Base-by-base conservation (phyloP, 2,888 invertebrate species). In the Drosophila formosana region DNA sequence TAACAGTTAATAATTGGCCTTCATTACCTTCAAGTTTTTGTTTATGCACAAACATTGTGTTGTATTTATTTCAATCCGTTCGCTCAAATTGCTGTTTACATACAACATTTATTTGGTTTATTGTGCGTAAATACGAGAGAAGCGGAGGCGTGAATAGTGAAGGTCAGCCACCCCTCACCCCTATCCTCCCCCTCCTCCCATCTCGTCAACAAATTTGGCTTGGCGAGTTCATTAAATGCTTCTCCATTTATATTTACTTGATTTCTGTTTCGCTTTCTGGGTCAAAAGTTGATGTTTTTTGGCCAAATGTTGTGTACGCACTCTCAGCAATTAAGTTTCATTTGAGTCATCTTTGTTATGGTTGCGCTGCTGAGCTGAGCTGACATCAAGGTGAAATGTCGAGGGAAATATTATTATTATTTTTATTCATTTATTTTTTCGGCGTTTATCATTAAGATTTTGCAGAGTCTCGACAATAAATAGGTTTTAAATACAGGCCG, bases 1-100 rank as follows among this genome's bases (percentile, higher is more conserved):
- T 63, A 72, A 41, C 66, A 69, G 71, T 74, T 83, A 81, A 83
- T 81, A 81, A 83, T 81, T 81, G 81, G 84, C 86, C 76, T 76
- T 66, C 58, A 34, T 58, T 78, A 58, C 65, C 60, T 67, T 72
- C 47, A 69, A 64, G 67, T 56, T 64, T 82, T 82, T 72, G 68
- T 80, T 78, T 80, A 80, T 67, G 57, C 62, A 51, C 25, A 49
- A 34, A 53, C 32, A 52, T 55, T 55, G 61, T 65, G 25, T 57
- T 66, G n/a, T 71, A 66, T 55, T 43, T 50, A 61, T 75, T 69
- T 80, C 61, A 70, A 75, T 79, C 51, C 39, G 9, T 57, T 62
- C 18, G 53, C 45, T 73, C 34, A 13, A 32, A 57, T 55, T 56
- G 47, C 39, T 52, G 46, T 46, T 56, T 46, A 34, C 32, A 32